These are phyloP conservation scores for Pinna nobilis DNA, from an alignment of 1,140 invertebrate genomes.

Conservation along the genomic window DNA sequence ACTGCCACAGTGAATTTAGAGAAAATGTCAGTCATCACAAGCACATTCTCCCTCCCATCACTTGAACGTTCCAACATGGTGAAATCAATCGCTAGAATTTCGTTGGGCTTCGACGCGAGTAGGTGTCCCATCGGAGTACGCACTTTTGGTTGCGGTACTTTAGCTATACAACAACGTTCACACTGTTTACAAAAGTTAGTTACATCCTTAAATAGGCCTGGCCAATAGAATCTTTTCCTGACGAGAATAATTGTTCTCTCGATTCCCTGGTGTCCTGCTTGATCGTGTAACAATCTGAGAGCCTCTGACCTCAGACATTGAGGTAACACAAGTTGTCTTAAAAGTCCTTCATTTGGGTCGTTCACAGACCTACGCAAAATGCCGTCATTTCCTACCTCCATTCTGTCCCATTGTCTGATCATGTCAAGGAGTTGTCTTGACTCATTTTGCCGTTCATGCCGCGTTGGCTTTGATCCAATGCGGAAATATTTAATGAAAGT, in stretches of 20 bases:
- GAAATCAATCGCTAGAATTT: slow-evolving; percentile 43
- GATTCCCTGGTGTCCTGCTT: slow-evolving; percentile 17
- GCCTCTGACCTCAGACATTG: slow-evolving; percentile 14
- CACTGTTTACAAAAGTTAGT: slow-evolving; percentile 22
- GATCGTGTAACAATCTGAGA: slow-evolving; percentile 37
- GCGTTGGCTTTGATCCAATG: not conserved
- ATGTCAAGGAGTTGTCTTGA: not conserved
- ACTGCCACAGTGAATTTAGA: slow-evolving; percentile 24
- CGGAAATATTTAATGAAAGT: slow-evolving; percentile 1
- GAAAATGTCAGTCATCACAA: slow-evolving; percentile 33
- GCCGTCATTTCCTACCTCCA: slow-evolving; percentile 2
- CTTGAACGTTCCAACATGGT: slow-evolving; percentile 30
- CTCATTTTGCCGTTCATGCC: not conserved
- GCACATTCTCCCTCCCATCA: slow-evolving; percentile 42
- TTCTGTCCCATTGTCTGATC: slow-evolving; percentile 19
- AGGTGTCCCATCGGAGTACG: slow-evolving; percentile 27
- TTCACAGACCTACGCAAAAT: slow-evolving; percentile 14
- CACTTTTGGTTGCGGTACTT: slow-evolving; percentile 23
- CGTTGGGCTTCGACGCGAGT: slow-evolving; percentile 31
- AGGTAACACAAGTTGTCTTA: slow-evolving; percentile 22
- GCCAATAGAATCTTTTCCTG: slow-evolving; percentile 34
- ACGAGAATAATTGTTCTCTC: slow-evolving; percentile 13
- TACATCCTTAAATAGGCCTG: slow-evolving; percentile 31
- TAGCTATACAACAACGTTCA: slow-evolving; percentile 21
- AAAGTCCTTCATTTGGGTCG: slow-evolving; percentile 4